phyloP scores from a whole-genome alignment of 92 coral and sea anemone species.

The Siderastrea siderea region DNA sequence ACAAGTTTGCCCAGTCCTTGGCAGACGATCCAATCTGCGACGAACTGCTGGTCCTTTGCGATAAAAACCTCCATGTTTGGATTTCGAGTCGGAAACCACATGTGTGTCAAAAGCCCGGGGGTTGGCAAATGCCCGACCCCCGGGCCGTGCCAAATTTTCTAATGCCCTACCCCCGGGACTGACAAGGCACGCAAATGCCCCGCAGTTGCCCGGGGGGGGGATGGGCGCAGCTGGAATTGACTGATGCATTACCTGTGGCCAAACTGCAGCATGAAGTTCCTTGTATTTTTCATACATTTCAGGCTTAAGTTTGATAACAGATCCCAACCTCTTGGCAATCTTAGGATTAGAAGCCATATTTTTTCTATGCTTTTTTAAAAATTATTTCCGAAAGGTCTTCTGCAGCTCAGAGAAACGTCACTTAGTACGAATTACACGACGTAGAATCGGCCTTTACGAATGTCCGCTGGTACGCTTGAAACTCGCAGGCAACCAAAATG shows the following conservation, averaged over 20 bases:
- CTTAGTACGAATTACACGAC: neutral
- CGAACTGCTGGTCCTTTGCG: no score
- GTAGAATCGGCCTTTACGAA: neutral
- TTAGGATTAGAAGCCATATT: slow-evolving; percentile 51
- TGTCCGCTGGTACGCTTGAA: neutral
- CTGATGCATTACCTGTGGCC: slow-evolving; percentile 93
- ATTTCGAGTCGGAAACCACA: no score
- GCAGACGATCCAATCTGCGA: no score
- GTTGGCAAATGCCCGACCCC: no score
- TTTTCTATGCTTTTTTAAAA: neutral
- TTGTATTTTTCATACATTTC: slow-evolving; percentile 85
- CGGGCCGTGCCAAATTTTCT: no score
- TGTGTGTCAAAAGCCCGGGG: no score
- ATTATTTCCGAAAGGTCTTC: neutral
- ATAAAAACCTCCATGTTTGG: no score
- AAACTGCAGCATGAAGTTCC: slow-evolving; percentile 90
- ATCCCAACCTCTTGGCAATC: slow-evolving; percentile 80
- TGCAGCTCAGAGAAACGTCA: no score
- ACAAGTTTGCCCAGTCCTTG: no score
- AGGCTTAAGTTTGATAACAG: slow-evolving; percentile 87
- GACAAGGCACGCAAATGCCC: no score
- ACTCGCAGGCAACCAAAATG: slow-evolving; percentile 63
- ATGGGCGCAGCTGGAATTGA: no score
- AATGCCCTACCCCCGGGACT: no score
- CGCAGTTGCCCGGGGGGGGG: neutral